Conservation (phyloP, 2,888 invertebrate species). For the Diogma glabrata region DNA sequence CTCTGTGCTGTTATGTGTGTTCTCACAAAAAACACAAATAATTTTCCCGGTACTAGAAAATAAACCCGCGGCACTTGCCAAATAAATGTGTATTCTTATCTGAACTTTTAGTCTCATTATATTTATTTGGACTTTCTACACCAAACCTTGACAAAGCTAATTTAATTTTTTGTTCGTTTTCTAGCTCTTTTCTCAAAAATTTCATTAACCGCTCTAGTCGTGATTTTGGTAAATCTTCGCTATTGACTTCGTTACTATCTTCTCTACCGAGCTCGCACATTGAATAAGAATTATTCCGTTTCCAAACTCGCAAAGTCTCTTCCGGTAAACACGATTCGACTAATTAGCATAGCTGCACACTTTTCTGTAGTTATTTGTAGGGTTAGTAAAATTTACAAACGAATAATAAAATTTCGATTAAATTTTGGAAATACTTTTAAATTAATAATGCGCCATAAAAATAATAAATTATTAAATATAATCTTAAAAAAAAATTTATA, state of each 20-base stretch:
- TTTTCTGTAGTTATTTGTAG: not conserved
- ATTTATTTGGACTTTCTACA: no score
- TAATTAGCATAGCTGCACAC: slow-evolving; percentile 11
- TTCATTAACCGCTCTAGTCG: not conserved
- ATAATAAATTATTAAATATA: no score
- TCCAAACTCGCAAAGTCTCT: slow-evolving; percentile 22
- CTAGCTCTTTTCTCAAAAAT: not conserved
- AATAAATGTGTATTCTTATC: no score
- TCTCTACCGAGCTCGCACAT: not conserved
- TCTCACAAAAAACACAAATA: slow-evolving; percentile 1
- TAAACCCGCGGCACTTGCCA: not conserved
- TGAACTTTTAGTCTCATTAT: no score
- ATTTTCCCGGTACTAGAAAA: not conserved
- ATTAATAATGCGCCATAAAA: no score
- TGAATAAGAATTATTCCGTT: slow-evolving; percentile 4
- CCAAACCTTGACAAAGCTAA: not conserved
- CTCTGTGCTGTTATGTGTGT: not conserved
- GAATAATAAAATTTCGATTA: no score
- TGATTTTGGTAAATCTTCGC: not conserved
- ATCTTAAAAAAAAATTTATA: no score
- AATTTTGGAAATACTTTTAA: no score
- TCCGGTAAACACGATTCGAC: slow-evolving; percentile 25
- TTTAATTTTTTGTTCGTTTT: not conserved
- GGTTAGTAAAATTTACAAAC: no score
- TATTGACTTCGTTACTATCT: not conserved